phyloP scores from a whole-genome alignment of 1,140 invertebrate genomes.

The Platorchestia sp. region DNA sequence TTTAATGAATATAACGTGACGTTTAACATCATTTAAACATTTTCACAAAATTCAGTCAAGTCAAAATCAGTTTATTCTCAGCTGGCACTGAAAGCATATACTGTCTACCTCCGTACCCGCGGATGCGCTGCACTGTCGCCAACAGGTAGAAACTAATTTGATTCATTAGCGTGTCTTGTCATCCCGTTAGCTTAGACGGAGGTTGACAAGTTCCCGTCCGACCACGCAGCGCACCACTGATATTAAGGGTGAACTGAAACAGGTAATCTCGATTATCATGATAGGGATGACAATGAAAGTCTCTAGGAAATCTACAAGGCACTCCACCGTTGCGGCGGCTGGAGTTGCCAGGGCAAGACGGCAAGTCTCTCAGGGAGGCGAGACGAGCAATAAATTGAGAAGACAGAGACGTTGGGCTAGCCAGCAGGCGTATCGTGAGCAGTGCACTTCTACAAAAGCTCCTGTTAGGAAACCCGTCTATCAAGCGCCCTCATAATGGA shows the following conservation, averaged over 20 bases:
- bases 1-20: neutral
- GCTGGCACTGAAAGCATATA: neutral
- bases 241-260: neutral
- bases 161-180: neutral
- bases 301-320: neutral
- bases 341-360: neutral
- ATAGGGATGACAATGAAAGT: neutral
- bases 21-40: neutral
- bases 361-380: neutral
- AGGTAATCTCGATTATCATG: neutral
- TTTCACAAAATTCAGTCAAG: neutral
- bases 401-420: neutral
- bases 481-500: constrained; percentile 33
- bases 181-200: neutral
- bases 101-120: neutral
- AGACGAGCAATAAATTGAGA: neutral
- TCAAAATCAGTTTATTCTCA: neutral
- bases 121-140: neutral
- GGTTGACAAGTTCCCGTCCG: neutral
- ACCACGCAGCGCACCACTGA: neutral
- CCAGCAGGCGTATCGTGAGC: constrained; percentile 3
- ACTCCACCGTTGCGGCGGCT: neutral
- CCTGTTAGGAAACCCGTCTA: constrained; percentile 16
- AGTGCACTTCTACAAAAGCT: constrained; percentile 3
- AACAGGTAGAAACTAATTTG: neutral